These are phyloP conservation scores for Spatula versicolor DNA, from an alignment of 2,797 vertebrate species.

Conservation along the genomic window DNA sequence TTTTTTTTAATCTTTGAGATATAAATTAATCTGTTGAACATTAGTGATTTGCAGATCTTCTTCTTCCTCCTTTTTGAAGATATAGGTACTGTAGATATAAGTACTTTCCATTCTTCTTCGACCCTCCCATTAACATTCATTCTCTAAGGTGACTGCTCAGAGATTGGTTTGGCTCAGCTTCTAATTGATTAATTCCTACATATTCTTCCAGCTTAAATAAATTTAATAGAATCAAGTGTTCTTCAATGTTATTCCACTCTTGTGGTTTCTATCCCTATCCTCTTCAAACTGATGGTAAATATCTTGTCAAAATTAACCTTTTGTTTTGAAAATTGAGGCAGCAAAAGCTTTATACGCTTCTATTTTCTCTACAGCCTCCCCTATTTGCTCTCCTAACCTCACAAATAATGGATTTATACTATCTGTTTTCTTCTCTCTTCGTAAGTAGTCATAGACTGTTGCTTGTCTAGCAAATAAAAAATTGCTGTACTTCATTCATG, in stretches of 20 bases:
- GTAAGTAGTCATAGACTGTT: neutral
- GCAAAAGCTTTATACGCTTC: neutral
- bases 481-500: conserved; percentile 4
- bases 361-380: neutral
- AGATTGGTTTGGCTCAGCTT: neutral
- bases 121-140: neutral
- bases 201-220: neutral
- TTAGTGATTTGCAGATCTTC: neutral
- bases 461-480: conserved; percentile 23
- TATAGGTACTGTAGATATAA: neutral
- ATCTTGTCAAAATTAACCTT: neutral
- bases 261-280: neutral
- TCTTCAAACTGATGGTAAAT: neutral
- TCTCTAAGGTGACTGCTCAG: neutral
- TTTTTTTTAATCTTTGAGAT: neutral
- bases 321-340: neutral
- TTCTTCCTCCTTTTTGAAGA: neutral
- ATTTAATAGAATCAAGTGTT: neutral
- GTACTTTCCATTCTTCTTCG: neutral
- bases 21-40: neutral
- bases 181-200: neutral
- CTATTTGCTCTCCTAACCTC: neutral
- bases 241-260: neutral
- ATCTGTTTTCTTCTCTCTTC: neutral
- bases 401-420: neutral